Base-by-base conservation (phyloP, 1,140 invertebrate species). In the Aphaenogaster floridana region DNA sequence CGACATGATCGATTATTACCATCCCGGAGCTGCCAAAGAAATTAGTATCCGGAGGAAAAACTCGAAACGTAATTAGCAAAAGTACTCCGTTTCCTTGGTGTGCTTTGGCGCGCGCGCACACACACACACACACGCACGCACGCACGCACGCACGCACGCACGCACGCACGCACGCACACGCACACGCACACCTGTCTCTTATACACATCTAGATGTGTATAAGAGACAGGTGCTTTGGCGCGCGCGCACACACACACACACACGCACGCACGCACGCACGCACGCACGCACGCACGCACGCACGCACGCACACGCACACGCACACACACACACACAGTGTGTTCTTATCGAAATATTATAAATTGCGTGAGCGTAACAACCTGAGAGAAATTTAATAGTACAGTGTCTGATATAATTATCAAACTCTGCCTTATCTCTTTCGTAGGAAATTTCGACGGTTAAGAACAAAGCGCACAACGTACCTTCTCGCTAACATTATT, bases 401-500 rank as follows among this genome's bases (percentile, higher is more conserved):
- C 9, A 21, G 6, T 1, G 66, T 15, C 42, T 50, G 21, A 34
- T 59, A 34, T 45, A 61, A 77, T 77, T 42, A 59, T 28, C 39
- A 61, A 59, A 61, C 54, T 61, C 13, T 28, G 39, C 39, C 45
- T 8, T 39, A n/a, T 15, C 9, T 13, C 45, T 48, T 66, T 39
- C 34, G 48, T 9, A n/a, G 13, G 11, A 52, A 36, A 78, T 78
- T 21, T 52, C 13, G n/a, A 48, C 3, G 13, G 13, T 52, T 28
- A 36, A 21, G 34, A 39, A 39, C 42, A 61, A 54, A 63, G 36
- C n/a, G n/a, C n/a, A 28, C 28, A 7, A 39, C 50, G 78, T 39
- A 15, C 39, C 17, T n/a, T 61, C 13, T 15, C 39, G 57, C 21
- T 64, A 74, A 84, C 48, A 57, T 68, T 34, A 52, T 36, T n/a